phyloP scores from a whole-genome alignment of 1,140 invertebrate genomes.

The Streblospio benedicti region DNA sequence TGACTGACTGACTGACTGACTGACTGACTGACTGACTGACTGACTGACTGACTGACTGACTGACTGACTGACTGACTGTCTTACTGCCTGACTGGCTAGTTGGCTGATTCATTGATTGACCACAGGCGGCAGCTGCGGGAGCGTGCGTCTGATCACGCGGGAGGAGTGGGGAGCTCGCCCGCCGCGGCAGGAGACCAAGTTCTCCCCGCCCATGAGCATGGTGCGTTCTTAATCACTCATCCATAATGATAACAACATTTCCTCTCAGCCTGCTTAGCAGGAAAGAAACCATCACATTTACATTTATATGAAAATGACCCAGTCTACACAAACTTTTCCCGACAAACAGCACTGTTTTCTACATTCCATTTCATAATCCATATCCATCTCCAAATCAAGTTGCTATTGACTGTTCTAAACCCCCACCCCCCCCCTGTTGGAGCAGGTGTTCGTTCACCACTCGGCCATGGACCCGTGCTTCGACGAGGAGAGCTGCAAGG shows the following conservation, averaged over 20 bases:
- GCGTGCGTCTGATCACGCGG: not conserved
- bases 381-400: no score
- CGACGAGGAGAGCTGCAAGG: slow-evolving; percentile 15
- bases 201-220: slow-evolving; percentile 54
- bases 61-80: slow-evolving; percentile 14
- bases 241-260: no score
- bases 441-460: slow-evolving; percentile 54
- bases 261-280: no score
- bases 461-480: slow-evolving; percentile 24
- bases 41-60: slow-evolving; percentile 12
- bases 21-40: slow-evolving; percentile 15
- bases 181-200: slow-evolving; percentile 6
- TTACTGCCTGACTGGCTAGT: slow-evolving; percentile 6
- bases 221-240: no score
- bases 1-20: slow-evolving; percentile 16
- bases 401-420: no score
- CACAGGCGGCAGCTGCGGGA: not conserved
- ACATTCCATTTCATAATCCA: no score
- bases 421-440: no score
- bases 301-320: no score
- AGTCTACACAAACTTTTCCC: no score
- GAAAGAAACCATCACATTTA: no score
- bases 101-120: not conserved
- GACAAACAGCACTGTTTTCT: no score
- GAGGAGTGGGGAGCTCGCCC: slow-evolving; percentile 16